Base-by-base conservation (phyloP, 2,888 invertebrate species). In the Drosophila emarginata region DNA sequence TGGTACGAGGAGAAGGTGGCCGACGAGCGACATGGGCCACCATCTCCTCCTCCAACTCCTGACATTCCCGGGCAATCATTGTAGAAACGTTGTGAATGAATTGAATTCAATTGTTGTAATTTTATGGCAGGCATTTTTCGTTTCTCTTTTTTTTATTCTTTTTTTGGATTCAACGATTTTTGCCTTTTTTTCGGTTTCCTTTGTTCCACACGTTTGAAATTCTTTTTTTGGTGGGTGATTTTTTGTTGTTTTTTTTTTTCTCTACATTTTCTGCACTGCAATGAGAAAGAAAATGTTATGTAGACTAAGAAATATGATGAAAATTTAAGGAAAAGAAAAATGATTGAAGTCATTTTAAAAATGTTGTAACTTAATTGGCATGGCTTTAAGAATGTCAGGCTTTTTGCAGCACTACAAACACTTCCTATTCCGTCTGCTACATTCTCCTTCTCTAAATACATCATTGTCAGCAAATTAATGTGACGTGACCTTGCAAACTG, bases 401-500 rank as follows among this genome's bases (percentile, higher is more conserved):
- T 51, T 39, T 32, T 54, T 51, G 32, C 32, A 32, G 32, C 32
- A 9, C 54, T 26, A 36, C 36, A 56, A 21, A 51, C 68, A 63
- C 65, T 15, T 18, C 45, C 45, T 26, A 9, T 21, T 18, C 2
- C 21, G 18, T 21, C 45, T 45, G 18, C 40, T 15, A 7, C 40
- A 3, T 45, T 45, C 15, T 32, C 7, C 39, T 40, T 26, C 54
- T 53, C 65, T 65, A 84, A 87, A 84, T 84, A 84, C 84, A 87
- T 84, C 84, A 84, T 84, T 87, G 84, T 87, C 88, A 87, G 86
- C 84, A 82, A 88, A 88, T 87, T 87, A 87, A 88, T 80, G 83
- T 87, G 85, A 88, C 88, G 87, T 87, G 88, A 88, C 88, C 88
- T 87, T 87, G 87, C 86, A 86, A 82, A 79, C 80, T 86, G 85